Evolutionary conservation across 92 coral and sea anemone species (phyloP), one percentile per base, ranked within the genome.

Genomic region (Zoanthus gigantus): DNA sequence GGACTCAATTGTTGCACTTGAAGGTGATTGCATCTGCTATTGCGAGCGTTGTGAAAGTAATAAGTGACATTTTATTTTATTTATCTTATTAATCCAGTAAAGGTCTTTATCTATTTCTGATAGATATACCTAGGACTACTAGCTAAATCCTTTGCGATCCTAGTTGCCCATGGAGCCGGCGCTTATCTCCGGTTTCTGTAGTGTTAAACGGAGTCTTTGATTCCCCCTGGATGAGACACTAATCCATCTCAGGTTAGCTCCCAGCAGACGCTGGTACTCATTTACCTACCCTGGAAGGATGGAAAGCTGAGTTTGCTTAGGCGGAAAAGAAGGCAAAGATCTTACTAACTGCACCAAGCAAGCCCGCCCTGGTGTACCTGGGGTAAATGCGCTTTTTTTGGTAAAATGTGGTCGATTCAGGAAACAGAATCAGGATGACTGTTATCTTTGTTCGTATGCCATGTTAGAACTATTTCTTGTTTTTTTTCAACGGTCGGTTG

Each of bases 1-100:
- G 93, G 77, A 83, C 92, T 1, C 95, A 95, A 63, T 88, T 97
- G 34, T 61, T 89, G 71, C 93, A 92, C 32, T 92, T 87, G 82
- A 94, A 97, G 92, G 99, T 95, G 95, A 16, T 45, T 44, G 23
- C 34, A 46, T 56, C 44, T 77, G 17, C 4, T 44, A 13, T 6
- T 63, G 0, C 23, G n/a, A 12, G n/a, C 15, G 6, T 1, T 4
- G n/a, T 16, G 1, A 14, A 4, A 58, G n/a, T 16, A 12, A 0
- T 57, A 17, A 8, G 47, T 23, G 17, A 31, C 17, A 4, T 8
- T 23, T 5, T 31, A 10, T 71, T 29, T 7, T 29, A 10, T 11
- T 71, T 2, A 37, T 37, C 42, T 37, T 37, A 1, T 34, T 37
- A 37, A 37, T 37, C 42, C 42, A 37, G 42, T 37, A 37, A 37